Conservation (phyloP, 2,888 invertebrate species). For the Adela reaumurella region DNA sequence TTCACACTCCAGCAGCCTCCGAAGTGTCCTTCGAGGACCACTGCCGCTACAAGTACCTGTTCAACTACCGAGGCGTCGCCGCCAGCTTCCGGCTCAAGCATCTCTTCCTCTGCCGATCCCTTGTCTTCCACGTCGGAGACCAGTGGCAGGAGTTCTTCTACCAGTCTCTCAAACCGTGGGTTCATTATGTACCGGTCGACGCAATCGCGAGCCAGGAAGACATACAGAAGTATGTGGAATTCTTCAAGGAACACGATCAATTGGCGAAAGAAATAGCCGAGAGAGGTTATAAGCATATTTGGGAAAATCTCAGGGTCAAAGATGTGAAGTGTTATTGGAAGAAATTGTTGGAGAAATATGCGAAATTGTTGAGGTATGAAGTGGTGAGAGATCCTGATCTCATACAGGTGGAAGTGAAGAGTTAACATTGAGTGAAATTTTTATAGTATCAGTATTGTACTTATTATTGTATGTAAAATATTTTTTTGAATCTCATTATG, state of each 20-base stretch:
- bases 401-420: conserved; percentile 35
- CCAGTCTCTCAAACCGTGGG: conserved; percentile 85
- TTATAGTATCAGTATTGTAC: too few species aligned
- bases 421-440: neutral
- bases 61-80: conserved; percentile 95
- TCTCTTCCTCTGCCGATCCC: conserved; percentile 85
- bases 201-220: conserved; percentile 62
- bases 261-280: conserved; percentile 75
- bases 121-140: conserved; percentile 91
- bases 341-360: conserved; percentile 69
- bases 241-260: conserved; percentile 71
- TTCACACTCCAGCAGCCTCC: conserved; percentile 75
- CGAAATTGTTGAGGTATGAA: conserved; percentile 67
- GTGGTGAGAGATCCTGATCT: conserved; percentile 58
- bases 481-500: too few species aligned
- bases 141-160: conserved; percentile 97
- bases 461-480: too few species aligned
- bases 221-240: conserved; percentile 68
- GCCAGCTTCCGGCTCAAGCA: conserved; percentile 97
- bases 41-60: conserved; percentile 89
- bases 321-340: conserved; percentile 89
- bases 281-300: conserved; percentile 78
- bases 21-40: conserved; percentile 90
- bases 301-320: conserved; percentile 75
- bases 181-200: conserved; percentile 87